Evolutionary conservation across 1,140 invertebrate genomes (phyloP), one percentile per base, ranked within the genome.

Genomic region (Theocolax elegans): DNA sequence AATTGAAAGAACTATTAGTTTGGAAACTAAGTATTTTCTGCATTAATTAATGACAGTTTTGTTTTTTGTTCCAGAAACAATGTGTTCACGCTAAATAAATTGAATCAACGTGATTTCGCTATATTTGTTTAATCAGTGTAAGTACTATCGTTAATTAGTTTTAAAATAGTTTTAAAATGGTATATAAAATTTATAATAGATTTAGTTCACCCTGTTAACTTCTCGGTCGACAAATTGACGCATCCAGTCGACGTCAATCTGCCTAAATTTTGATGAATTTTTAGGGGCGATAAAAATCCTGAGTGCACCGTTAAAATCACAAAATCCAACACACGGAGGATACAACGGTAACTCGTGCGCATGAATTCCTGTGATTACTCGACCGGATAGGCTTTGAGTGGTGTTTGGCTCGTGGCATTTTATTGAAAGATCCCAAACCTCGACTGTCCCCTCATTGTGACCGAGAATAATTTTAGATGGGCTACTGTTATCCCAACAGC

Each of bases 281-380:
- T 53, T 76, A 73, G 89, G 89, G 58, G 88, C 75, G 51, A 86
- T 82, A 51, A 89, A 89, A 78, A 90, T 86, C 67, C 89, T 85
- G 21, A 91, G 87, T 42, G 88, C 87, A 12, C 89, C 90, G 72
- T 89, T 90, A 38, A 85, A 87, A 76, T 91, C 90, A 65, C 79
- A 80, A 73, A 82, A 76, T 72, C 75, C 78, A 53, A 83, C 48
- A 46, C 76, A 83, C 68, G 82, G 76, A 53, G 81, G 74, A 59
- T 79, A 56, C 48, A 79, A 27, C 23, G 69, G 27, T 19, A 83
- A 59, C 9, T 78, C 67, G 53, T 84, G 83, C 0, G 74, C 77
- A 27, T 80, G 78, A 46, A 83, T 75, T 9, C 81, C 81, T 6
- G 83, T 81, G 25, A 86, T 78, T 63, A 80, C 76, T 23, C 74